Evolutionary conservation across 2,113 vertebrate genomes (phyloP).

Genomic region (Verasper variegatus): DNA sequence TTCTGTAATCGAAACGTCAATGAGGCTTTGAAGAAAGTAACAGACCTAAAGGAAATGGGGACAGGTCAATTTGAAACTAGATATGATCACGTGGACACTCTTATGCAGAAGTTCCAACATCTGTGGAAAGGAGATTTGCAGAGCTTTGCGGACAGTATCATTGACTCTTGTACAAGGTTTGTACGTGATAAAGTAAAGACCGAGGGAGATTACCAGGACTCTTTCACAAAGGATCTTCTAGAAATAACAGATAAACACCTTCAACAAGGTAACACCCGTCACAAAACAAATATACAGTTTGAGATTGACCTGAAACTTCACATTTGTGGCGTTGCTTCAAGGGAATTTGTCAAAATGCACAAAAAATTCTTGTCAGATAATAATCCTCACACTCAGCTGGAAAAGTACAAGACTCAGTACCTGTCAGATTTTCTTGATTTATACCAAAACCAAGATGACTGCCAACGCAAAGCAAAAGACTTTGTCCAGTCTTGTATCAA

Average conservation of each 20-base stretch:
- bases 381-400: conserved; percentile 38
- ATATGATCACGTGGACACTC: no score
- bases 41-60: not conserved
- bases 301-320: conserved; percentile 60
- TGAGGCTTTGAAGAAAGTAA: conserved; percentile 13
- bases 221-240: conserved; percentile 43
- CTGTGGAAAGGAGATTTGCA: not conserved
- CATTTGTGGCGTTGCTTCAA: conserved; percentile 66
- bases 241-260: conserved; percentile 46
- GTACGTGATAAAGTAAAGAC: conserved; percentile 31
- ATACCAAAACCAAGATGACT: conserved; percentile 20
- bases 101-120: no score
- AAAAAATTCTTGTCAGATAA: conserved; percentile 29
- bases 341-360: conserved; percentile 62
- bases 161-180: conserved; percentile 3
- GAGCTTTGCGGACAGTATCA: not conserved
- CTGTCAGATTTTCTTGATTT: conserved; percentile 57
- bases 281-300: conserved; percentile 15
- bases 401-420: conserved; percentile 53
- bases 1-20: conserved; percentile 24
- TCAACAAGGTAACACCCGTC: fast-evolving
- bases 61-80: not conserved
- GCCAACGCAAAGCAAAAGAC: conserved; percentile 59
- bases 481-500: conserved; percentile 60
- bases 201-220: conserved; percentile 63